phyloP scores from a whole-genome alignment of 2,113 vertebrate species.

The Anhinga rufa region DNA sequence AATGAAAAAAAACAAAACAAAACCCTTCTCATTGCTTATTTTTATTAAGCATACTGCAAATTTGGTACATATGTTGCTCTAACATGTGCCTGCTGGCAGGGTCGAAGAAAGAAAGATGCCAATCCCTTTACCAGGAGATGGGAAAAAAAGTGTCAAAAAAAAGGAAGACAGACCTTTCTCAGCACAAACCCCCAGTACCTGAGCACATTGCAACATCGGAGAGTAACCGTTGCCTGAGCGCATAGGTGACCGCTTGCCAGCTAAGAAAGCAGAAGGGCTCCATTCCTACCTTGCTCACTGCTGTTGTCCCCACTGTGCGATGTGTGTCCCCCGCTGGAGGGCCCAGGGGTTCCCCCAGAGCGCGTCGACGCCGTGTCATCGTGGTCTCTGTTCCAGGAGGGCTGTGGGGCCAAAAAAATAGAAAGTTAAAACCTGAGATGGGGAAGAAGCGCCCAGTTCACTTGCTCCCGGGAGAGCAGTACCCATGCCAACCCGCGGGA shows the following conservation, averaged over 20 bases:
- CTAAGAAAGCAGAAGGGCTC: conserved; percentile 6
- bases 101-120: conserved; percentile 23
- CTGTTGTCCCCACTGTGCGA: conserved; percentile 99
- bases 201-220: not conserved
- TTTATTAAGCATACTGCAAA: conserved; percentile 33
- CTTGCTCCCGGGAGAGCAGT: accelerated
- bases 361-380: conserved; percentile 97
- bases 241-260: not conserved
- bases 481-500: accelerated
- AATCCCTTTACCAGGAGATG: not conserved
- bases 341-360: conserved; percentile 94
- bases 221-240: not conserved
- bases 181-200: not conserved
- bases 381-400: conserved; percentile 98
- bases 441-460: not conserved
- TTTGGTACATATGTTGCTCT: conserved; percentile 41
- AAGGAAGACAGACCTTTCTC: not conserved
- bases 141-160: not conserved
- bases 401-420: conserved; percentile 64
- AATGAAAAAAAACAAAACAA: not conserved
- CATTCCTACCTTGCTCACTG: conserved; percentile 95
- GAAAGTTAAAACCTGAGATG: not conserved
- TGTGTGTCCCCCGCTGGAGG: conserved; percentile 97
- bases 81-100: conserved; percentile 5
- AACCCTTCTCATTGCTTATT: not conserved